A percentile compares a stretch with the other conserved stretches of the same genome.
phyloP scores from a whole-genome alignment of 2,797 vertebrate genomes.

The Urosaurus nigricauda region DNA sequence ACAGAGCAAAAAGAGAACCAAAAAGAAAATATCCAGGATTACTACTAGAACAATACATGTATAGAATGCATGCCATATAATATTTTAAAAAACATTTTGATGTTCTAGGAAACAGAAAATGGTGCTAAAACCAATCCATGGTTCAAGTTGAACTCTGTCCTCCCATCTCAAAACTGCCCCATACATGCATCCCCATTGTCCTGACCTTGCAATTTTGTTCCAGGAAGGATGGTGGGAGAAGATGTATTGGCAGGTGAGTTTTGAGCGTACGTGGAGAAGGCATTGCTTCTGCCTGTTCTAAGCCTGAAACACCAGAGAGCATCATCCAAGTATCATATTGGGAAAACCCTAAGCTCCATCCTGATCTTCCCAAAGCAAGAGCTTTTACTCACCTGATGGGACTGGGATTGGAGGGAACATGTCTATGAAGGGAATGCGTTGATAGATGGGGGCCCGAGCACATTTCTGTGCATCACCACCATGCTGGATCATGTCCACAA shows the following conservation, averaged over 20 bases:
- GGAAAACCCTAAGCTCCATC: background rate
- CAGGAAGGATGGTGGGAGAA: constrained; percentile 66
- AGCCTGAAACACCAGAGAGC: background rate
- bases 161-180: background rate
- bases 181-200: background rate
- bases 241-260: constrained; percentile 63
- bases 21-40: background rate
- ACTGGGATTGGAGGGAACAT: background rate
- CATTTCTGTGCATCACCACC: constrained; percentile 26
- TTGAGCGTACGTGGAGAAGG: constrained; percentile 65
- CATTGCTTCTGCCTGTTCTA: constrained; percentile 41
- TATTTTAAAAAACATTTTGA: background rate
- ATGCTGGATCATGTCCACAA: constrained; percentile 57
- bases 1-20: background rate
- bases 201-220: constrained; percentile 64
- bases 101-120: background rate
- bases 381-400: background rate
- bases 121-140: background rate
- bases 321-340: background rate
- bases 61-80: too few relatives aligned
- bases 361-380: constrained; percentile 28
- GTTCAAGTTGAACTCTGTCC: background rate
- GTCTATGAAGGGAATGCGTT: constrained; percentile 20
- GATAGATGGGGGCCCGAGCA: constrained; percentile 1
- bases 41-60: too few relatives aligned